These are phyloP conservation scores for Pogonomyrmex californicus DNA, from an alignment of 1,140 invertebrate genomes.

Conservation along the genomic window DNA sequence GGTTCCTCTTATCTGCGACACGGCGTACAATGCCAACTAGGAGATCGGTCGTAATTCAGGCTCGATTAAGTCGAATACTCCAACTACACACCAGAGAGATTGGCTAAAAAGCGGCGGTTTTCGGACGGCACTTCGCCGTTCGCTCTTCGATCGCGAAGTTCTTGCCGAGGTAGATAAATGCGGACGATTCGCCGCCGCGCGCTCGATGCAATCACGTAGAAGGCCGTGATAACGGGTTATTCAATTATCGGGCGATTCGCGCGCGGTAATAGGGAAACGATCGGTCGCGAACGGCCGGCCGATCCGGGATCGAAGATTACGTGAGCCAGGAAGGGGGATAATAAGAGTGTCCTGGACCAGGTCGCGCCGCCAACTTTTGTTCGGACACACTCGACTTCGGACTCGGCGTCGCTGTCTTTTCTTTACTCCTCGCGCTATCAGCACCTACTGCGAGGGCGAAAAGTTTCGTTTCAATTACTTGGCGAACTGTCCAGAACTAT, in stretches of 20 bases:
- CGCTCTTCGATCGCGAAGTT: conserved; percentile 67
- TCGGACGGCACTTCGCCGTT: conserved; percentile 54
- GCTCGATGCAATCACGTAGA: conserved; percentile 76
- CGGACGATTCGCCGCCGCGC: conserved; percentile 65
- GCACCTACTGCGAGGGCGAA: conserved; percentile 56
- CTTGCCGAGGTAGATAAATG: conserved; percentile 72
- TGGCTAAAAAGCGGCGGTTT: conserved; percentile 65
- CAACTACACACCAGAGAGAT: neutral
- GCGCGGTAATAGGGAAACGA: conserved; percentile 56
- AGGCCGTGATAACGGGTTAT: conserved; percentile 73
- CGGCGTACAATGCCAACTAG: conserved; percentile 30
- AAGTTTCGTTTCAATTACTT: conserved; percentile 75
- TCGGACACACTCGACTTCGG: conserved; percentile 38
- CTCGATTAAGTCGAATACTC: conserved; percentile 67
- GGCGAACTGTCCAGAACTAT: conserved; percentile 60
- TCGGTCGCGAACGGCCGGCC: conserved; percentile 40
- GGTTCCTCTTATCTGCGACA: conserved; percentile 42
- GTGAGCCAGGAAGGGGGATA: conserved; percentile 35
- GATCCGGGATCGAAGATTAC: conserved; percentile 69
- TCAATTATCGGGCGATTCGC: conserved; percentile 73
- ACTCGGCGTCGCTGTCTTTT: conserved; percentile 57
- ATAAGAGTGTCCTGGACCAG: conserved; percentile 63
- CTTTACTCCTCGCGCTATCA: conserved; percentile 34
- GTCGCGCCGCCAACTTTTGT: conserved; percentile 52
- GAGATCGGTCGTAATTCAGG: conserved; percentile 48